A percentile compares a stretch with the other conserved stretches of the same genome.
Evolutionary conservation across 2,888 invertebrate genomes (phyloP).

Genomic region (Ceraclea dissimilis): DNA sequence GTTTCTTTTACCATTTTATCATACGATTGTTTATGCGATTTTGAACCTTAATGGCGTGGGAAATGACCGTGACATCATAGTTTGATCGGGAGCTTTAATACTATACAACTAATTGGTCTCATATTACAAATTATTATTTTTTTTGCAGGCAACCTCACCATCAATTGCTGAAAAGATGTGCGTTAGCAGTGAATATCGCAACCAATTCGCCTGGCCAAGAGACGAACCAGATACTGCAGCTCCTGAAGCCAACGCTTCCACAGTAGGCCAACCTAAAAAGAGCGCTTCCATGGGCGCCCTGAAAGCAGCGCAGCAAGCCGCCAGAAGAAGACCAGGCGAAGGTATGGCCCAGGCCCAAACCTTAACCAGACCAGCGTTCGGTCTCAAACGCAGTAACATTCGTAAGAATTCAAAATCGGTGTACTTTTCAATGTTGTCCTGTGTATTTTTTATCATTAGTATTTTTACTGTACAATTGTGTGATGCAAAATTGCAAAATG

Average conservation of each 20-base stretch:
- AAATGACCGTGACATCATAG: no score
- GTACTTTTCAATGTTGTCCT: neutral
- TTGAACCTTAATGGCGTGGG: no score
- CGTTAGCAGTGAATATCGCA: slow-evolving; percentile 79
- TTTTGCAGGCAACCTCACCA: slow-evolving; percentile 46
- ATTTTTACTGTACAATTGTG: no score
- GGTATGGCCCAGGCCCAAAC: neutral
- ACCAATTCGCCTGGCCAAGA: slow-evolving; percentile 85
- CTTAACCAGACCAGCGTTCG: neutral
- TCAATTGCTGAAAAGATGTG: slow-evolving; percentile 63
- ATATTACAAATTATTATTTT: no score
- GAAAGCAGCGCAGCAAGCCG: slow-evolving; percentile 52
- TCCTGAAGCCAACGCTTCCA: slow-evolving; percentile 23
- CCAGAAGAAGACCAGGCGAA: slow-evolving; percentile 55
- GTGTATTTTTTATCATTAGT: neutral
- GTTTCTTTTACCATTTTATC: no score
- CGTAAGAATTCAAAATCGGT: neutral
- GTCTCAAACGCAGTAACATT: neutral
- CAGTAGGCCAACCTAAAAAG: slow-evolving; percentile 57
- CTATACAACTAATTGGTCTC: no score
- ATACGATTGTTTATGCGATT: no score
- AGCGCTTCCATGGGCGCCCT: slow-evolving; percentile 83
- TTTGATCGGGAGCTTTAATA: no score
- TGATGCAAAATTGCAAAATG: no score
- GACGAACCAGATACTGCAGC: slow-evolving; percentile 42